phyloP scores from a whole-genome alignment of 2,797 vertebrate species.

The Pogonophryne albipinna region DNA sequence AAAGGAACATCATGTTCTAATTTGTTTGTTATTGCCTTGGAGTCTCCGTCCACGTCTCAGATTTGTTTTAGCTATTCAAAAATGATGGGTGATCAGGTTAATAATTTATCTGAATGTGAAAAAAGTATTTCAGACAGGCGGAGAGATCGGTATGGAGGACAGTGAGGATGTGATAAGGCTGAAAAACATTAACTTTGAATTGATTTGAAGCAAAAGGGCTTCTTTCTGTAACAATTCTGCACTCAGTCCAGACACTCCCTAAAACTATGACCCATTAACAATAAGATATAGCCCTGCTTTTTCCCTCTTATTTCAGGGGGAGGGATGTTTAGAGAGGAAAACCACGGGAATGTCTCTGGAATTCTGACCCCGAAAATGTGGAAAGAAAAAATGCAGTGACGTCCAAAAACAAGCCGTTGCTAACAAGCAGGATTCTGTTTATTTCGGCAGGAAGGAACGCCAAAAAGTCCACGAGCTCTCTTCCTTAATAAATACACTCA shows the following conservation, averaged over 20 bases:
- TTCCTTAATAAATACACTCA: constrained; percentile 33
- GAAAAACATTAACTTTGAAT: constrained; percentile 34
- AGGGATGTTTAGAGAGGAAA: constrained; percentile 49
- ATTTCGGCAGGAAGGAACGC: constrained; percentile 28
- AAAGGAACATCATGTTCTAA: neutral
- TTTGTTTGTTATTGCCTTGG: too few relatives aligned
- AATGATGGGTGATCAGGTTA: neutral
- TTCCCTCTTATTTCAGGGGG: neutral
- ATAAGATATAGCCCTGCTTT: neutral
- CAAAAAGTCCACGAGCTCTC: constrained; percentile 25
- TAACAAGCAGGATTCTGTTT: constrained; percentile 55
- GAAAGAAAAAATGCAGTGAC: neutral
- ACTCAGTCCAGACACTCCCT: constrained; percentile 19
- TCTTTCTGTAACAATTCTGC: constrained; percentile 10
- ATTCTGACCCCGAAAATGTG: constrained; percentile 47
- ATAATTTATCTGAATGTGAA: constrained; percentile 10
- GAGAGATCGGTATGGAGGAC: neutral
- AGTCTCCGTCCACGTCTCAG: neutral
- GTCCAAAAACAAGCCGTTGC: constrained; percentile 5
- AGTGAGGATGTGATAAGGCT: neutral
- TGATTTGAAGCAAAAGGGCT: neutral
- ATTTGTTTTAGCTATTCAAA: neutral
- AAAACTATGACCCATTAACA: constrained; percentile 24
- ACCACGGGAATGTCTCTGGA: constrained; percentile 69
- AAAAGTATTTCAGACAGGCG: neutral